These are phyloP conservation scores for Zaprionus bogoriensis DNA, from an alignment of 2,888 invertebrate genomes.

Conservation along the genomic window DNA sequence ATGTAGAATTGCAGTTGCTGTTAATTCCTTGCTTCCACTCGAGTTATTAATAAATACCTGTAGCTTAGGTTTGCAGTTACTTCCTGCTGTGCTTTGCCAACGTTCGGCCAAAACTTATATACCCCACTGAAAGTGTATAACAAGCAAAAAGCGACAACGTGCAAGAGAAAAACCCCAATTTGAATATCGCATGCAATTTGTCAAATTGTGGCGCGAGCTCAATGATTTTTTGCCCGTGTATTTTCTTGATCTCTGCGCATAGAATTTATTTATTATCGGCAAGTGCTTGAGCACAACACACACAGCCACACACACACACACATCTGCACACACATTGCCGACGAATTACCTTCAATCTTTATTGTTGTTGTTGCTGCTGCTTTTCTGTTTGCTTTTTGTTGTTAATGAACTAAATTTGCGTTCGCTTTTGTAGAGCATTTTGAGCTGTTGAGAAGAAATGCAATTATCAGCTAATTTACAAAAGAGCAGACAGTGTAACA, in stretches of 20 bases:
- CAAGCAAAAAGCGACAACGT: background rate
- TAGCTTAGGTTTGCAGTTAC: too few species aligned
- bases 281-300: constrained; percentile 50
- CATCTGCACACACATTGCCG: constrained; percentile 15
- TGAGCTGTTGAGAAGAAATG: constrained; percentile 19
- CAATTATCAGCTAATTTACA: constrained; percentile 54
- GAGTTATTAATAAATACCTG: too few species aligned
- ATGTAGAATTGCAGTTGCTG: too few species aligned
- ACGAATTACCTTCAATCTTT: constrained; percentile 48
- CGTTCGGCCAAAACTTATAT: background rate
- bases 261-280: constrained; percentile 53
- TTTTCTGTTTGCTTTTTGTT: constrained; percentile 19
- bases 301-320: background rate
- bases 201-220: constrained; percentile 49
- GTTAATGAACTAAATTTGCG: constrained; percentile 45
- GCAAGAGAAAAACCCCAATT: constrained; percentile 27
- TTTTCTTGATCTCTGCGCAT: constrained; percentile 28
- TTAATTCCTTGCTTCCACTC: too few species aligned
- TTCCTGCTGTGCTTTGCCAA: too few species aligned
- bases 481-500: constrained; percentile 41
- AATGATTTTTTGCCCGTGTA: constrained; percentile 33
- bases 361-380: constrained; percentile 8
- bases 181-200: constrained; percentile 64
- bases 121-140: too few species aligned
- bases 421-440: constrained; percentile 24